phyloP scores from a whole-genome alignment of 2,113 vertebrate species.

The Nipponia nippon region DNA sequence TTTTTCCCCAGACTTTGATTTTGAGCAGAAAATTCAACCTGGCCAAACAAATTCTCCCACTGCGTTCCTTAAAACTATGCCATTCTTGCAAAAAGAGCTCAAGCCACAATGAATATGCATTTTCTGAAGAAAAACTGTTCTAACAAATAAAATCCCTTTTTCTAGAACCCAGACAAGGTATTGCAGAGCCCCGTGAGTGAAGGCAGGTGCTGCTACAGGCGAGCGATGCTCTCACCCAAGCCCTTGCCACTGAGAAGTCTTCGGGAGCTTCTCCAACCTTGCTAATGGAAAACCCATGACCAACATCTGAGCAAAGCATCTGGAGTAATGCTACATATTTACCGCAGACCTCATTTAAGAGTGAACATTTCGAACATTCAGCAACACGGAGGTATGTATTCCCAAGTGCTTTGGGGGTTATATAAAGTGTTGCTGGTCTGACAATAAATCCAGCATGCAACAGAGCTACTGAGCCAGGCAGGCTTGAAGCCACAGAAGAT shows the following conservation, averaged over 20 bases:
- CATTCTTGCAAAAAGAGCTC: not conserved
- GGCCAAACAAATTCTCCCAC: not conserved
- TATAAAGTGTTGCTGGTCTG: not conserved
- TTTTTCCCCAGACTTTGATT: not conserved
- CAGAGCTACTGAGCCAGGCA: not conserved
- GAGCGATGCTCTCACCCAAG: not conserved
- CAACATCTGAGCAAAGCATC: not conserved
- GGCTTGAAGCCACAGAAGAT: not conserved
- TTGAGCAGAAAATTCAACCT: not conserved
- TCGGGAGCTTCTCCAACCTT: not conserved
- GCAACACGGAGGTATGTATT: not conserved
- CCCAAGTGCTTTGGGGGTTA: not conserved
- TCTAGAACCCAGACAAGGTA: not conserved
- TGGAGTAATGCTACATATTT: not conserved
- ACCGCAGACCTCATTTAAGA: not conserved
- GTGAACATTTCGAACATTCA: not conserved
- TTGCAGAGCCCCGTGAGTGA: not conserved
- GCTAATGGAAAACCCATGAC: not conserved
- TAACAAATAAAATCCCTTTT: not conserved
- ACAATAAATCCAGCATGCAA: slow-evolving; percentile 9
- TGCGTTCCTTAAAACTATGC: not conserved
- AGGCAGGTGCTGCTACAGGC: not conserved
- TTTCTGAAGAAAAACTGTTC: not conserved
- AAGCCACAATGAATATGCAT: not conserved
- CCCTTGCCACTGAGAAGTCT: not conserved